Evolutionary conservation across 1,140 invertebrate species (phyloP), one percentile per base, ranked within the genome.

Genomic region (Drosophila busckii): DNA sequence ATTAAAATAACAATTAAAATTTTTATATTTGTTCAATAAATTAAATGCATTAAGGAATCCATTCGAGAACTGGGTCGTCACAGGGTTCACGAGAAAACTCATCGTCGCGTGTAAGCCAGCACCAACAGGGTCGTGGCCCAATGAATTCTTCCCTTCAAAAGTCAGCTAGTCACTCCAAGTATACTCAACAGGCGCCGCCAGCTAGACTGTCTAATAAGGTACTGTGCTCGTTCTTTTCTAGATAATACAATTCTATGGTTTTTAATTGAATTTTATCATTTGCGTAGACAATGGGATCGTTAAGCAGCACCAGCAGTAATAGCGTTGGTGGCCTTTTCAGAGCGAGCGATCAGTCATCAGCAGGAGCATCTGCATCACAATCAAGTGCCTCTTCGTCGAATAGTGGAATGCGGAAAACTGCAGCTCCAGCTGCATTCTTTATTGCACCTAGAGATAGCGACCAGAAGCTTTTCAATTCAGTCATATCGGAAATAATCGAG

Each of bases 21-120:
- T n/a, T n/a, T 12, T 10, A 10, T 12, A 8, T 23, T 3, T 35
- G 8, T 8, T 4, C 15, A 34, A 60, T 7, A 5, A 16, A 25
- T 63, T 17, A 23, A 12, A 6, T 35, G 3, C 12, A 13, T 34
- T 19, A 40, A 86, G 78, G 89, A 88, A 90, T 87, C 23, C 87
- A 86, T 64, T 90, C 90, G 3, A 87, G 91, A 41, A 91, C 90
- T 20, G 89, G 90, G 37, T 91, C 89, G 32, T 90, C 91, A 44
- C 89, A 91, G 56, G 69, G 88, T 15, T 88, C 87, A 2, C 75
- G 87, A 12, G 88, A 88, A 45, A 86, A 68, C 35, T 87, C 86
- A 0, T 80, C 84, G 7, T 87, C 85, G 2, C 69, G 86, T 6
- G 55, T 48, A 15, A 31, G 31, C 2, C 80, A 84, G 32, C 53